Evolutionary conservation across 2,797 vertebrate genomes (phyloP).

Genomic region (Schizopygopsis malacanthus): DNA sequence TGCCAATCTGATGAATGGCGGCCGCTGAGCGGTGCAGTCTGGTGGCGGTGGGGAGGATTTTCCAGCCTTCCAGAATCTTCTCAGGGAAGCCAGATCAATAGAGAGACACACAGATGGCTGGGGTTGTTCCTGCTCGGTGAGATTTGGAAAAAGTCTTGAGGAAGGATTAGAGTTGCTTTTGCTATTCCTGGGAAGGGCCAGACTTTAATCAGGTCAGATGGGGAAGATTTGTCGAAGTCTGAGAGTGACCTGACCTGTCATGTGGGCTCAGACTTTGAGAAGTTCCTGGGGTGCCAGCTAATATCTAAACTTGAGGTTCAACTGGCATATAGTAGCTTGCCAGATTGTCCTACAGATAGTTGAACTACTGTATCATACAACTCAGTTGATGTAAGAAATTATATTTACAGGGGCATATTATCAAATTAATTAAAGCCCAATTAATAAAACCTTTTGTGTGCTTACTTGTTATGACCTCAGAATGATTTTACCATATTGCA

Average conservation of each 20-base stretch:
- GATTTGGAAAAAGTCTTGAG: constrained; percentile 77
- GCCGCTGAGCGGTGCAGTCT: constrained; percentile 48
- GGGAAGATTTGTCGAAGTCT: constrained; percentile 22
- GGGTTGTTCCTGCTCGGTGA: constrained; percentile 83
- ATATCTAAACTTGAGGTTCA: constrained; percentile 3
- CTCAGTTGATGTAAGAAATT: background rate
- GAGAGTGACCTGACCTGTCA: constrained; percentile 35
- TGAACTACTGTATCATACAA: background rate
- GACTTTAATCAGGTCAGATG: constrained; percentile 57
- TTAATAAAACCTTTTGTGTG: background rate
- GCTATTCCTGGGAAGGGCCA: constrained; percentile 71
- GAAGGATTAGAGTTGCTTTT: constrained; percentile 77
- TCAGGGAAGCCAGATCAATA: constrained; percentile 76
- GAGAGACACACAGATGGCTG: constrained; percentile 83
- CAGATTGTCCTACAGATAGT: background rate
- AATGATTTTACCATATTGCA: background rate
- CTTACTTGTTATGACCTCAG: background rate
- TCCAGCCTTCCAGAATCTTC: constrained; percentile 61
- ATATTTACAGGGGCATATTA: background rate
- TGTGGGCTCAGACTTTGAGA: constrained; percentile 11
- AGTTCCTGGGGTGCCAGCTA: constrained; percentile 1
- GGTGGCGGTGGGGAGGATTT: constrained; percentile 56
- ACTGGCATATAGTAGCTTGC: background rate
- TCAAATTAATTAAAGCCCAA: background rate
- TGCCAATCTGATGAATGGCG: constrained; percentile 48